Conservation (phyloP, 2,797 vertebrate genomes). For the Ambastaia sidthimunki region DNA sequence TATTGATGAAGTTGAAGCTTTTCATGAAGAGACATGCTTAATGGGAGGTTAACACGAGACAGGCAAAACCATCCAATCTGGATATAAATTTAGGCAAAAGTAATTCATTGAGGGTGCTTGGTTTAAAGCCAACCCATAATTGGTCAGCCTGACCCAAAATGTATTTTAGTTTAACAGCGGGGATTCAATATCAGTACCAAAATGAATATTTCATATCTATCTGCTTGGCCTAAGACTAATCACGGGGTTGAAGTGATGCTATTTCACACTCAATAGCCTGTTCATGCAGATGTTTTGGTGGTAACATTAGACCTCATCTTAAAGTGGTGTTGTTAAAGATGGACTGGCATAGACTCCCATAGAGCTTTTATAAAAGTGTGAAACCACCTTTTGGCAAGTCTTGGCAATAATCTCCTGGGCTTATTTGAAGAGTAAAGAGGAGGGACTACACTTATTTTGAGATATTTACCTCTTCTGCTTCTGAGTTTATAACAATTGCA, state of each 20-base stretch:
- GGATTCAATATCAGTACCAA: slow-evolving; percentile 6
- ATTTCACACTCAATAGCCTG: slow-evolving; percentile 23
- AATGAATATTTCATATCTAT: slow-evolving; percentile 33
- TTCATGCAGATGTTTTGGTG: slow-evolving; percentile 8
- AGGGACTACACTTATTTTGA: not conserved
- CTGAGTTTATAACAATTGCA: slow-evolving; percentile 22
- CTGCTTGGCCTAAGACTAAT: slow-evolving; percentile 28
- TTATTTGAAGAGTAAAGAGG: slow-evolving; percentile 26
- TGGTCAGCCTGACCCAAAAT: slow-evolving; percentile 30
- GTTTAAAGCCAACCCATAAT: slow-evolving; percentile 30
- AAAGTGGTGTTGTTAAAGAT: slow-evolving; percentile 25
- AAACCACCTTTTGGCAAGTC: not conserved
- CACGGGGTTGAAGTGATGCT: slow-evolving; percentile 25
- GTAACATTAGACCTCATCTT: slow-evolving; percentile 2
- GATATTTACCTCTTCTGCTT: slow-evolving; percentile 22
- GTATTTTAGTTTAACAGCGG: slow-evolving; percentile 32
- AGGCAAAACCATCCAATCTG: slow-evolving; percentile 42
- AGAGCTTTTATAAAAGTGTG: slow-evolving; percentile 29
- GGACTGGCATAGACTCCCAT: slow-evolving; percentile 15
- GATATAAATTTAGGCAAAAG: slow-evolving; percentile 7
- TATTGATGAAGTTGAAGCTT: slow-evolving; percentile 79
- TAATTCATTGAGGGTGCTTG: slow-evolving; percentile 30
- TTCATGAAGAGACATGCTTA: slow-evolving; percentile 56
- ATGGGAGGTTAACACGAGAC: slow-evolving; percentile 51
- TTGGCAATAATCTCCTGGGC: not conserved